Evolutionary conservation across 2,888 invertebrate species (phyloP).

Genomic region (Galeopsomyia nigrocyanea): DNA sequence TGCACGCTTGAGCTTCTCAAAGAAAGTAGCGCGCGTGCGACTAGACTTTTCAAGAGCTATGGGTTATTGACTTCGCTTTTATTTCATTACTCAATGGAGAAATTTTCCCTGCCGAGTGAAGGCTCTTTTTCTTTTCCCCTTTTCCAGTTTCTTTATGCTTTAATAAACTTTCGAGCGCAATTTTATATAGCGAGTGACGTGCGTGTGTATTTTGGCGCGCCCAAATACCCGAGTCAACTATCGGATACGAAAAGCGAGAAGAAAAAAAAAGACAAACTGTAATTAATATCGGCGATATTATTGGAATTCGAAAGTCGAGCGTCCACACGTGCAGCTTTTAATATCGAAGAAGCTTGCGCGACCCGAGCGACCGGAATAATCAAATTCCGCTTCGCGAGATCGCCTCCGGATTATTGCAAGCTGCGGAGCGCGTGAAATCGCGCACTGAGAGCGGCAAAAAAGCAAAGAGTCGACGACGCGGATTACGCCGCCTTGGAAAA

Average conservation of each 20-base stretch:
- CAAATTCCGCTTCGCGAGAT: constrained; percentile 13
- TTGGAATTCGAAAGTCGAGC: constrained; percentile 21
- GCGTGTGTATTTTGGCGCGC: too few species aligned
- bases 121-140: constrained; percentile 1
- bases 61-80: too few species aligned
- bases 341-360: constrained; percentile 27
- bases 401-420: constrained; percentile 30
- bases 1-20: not conserved
- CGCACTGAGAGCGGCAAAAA: too few species aligned
- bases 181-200: too few species aligned
- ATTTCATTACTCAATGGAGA: too few species aligned
- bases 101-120: too few species aligned
- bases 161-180: too few species aligned
- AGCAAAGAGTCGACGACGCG: constrained; percentile 13
- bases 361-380: constrained; percentile 30
- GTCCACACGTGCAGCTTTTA: constrained; percentile 14
- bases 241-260: not conserved
- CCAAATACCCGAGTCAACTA: too few species aligned
- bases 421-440: not conserved
- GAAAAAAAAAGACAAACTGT: not conserved
- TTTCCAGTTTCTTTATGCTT: not conserved
- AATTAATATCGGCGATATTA: constrained; percentile 31
- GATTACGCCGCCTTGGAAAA: constrained; percentile 49
- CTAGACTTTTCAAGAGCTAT: too few species aligned
- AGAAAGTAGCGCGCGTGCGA: too few species aligned